Base-by-base conservation (phyloP, 2,888 invertebrate genomes). In the Strigamia maritima region DNA sequence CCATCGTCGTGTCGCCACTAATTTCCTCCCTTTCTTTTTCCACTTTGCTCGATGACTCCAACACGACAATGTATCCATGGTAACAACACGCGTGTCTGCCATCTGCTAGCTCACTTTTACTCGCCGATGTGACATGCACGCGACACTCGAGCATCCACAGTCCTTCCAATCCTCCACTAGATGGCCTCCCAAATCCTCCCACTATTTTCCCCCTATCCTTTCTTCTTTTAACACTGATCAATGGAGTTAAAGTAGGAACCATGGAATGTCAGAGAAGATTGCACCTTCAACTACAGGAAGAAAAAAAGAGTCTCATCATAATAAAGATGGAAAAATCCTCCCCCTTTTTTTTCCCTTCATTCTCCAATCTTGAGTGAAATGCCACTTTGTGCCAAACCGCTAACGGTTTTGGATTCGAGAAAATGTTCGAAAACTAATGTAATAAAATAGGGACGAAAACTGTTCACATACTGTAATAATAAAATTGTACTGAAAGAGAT, bases 281-380 rank as follows among this genome's bases (percentile, higher is more conserved):
- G 60, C 60, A 60, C 60, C 22, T 60, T 60, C 60, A 22, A 60
- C 60, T 60, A 60, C 7, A 19, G 22, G 22, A 12, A 60, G 12
- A 22, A 60, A 60, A 24, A 22, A 60, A 60, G 8, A 60, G 60
- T 60, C 60, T 60, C 60, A 60, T 60, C 60, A 60, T 24, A 3
- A 60, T 60, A 60, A 60, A 60, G 60, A 60, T 60, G 22, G 60
- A 60, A 60, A 60, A 60, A 60, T 60, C 60, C 60, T 24, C 60
- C 8, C 6, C 10, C 10, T 35, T 35, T 35, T 35, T 35, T 35
- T 44, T 16, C 16, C 22, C 60, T 19, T 60, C 60, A 22, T 60
- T 60, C 12, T 60, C 60, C 60, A 22, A 60, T 60, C 60, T 22
- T 49, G n/a, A 49, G 22, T 12, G 8, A 22, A 60, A 60, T 60